These are phyloP conservation scores for Phylloscopus trochilus DNA, from an alignment of 2,113 vertebrate genomes.

Conservation along the genomic window DNA sequence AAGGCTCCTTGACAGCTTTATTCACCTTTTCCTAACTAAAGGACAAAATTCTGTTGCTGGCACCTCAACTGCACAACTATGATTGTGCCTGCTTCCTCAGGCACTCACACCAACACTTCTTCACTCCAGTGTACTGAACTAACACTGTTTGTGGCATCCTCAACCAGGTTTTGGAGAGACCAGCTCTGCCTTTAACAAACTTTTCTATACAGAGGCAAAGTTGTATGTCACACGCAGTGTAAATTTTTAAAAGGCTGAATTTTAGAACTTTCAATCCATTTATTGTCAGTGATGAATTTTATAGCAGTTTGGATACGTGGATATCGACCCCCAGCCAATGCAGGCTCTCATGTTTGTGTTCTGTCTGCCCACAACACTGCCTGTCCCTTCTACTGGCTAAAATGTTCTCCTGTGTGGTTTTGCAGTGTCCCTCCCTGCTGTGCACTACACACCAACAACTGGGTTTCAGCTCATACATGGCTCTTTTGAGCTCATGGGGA, in stretches of 20 bases:
- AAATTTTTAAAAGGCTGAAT: not conserved
- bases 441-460: not conserved
- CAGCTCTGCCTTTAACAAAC: not conserved
- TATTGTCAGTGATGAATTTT: not conserved
- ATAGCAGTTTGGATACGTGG: not conserved
- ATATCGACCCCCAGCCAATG: not conserved
- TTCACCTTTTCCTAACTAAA: not conserved
- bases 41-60: not conserved
- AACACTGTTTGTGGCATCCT: not conserved
- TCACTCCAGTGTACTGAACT: not conserved
- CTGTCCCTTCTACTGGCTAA: not conserved
- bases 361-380: constrained; percentile 27
- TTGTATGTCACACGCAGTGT: rapidly evolving
- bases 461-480: not conserved
- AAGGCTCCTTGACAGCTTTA: not conserved
- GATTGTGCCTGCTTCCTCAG: not conserved
- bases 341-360: not conserved
- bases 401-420: constrained; percentile 20
- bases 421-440: constrained; percentile 30
- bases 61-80: not conserved
- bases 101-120: not conserved
- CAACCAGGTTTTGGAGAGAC: not conserved
- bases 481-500: not conserved
- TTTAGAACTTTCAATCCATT: not conserved
- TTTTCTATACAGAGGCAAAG: not conserved